A percentile compares a stretch with the other conserved stretches of the same genome.
Conservation (phyloP, 2,797 vertebrate genomes). For the Clarias fuscus region DNA sequence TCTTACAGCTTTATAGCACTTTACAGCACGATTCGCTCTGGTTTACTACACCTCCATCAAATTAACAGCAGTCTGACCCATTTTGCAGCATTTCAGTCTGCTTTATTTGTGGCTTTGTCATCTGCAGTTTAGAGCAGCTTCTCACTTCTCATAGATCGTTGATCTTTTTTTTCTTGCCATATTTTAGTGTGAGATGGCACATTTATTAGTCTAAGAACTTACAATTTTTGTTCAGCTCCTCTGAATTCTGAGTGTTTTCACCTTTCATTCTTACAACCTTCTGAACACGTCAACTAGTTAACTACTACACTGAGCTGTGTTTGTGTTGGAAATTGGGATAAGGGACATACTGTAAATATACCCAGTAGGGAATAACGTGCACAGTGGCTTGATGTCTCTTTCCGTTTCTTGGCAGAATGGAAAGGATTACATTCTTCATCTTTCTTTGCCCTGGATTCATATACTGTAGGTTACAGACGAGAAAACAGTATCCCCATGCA, state of each 20-base stretch:
- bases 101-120: background rate
- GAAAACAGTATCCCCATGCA: background rate
- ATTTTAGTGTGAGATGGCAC: background rate
- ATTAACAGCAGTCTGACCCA: constrained; percentile 26
- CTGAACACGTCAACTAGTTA: background rate
- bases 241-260: background rate
- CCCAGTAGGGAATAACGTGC: constrained; percentile 8
- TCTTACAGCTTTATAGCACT: constrained; percentile 26
- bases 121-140: constrained; percentile 10
- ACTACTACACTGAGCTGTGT: background rate
- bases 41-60: constrained; percentile 30
- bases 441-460: constrained; percentile 36
- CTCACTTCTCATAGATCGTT: background rate
- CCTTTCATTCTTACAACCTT: background rate
- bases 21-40: constrained; percentile 31
- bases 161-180: background rate
- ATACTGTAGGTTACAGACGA: constrained; percentile 13
- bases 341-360: background rate
- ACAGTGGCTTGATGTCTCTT: constrained; percentile 22
- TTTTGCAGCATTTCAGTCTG: background rate
- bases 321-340: background rate
- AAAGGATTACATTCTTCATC: constrained; percentile 41
- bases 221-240: background rate
- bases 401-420: constrained; percentile 23
- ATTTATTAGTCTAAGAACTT: constrained; percentile 1